These are phyloP conservation scores for Sebastes jordani DNA, from an alignment of 2,797 vertebrate genomes.

Conservation along the genomic window DNA sequence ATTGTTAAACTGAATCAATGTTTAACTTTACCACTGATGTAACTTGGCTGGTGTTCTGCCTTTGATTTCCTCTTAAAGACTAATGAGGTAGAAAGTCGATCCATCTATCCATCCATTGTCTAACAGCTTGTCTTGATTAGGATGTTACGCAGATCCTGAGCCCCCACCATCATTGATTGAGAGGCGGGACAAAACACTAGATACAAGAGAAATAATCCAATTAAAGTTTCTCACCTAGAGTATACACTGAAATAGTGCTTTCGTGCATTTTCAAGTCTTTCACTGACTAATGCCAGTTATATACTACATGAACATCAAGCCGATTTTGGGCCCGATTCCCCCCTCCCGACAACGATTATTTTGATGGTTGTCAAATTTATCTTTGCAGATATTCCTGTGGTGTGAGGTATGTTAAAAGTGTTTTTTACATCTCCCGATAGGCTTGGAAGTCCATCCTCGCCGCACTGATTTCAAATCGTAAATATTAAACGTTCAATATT, in stretches of 20 bases:
- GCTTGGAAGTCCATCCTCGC: too few species aligned
- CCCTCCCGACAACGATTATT: too few species aligned
- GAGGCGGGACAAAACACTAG: neutral
- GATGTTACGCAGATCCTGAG: neutral
- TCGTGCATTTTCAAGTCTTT: neutral
- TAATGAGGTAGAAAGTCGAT: neutral
- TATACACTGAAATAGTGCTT: neutral
- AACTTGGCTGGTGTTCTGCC: neutral
- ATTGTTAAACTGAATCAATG: neutral
- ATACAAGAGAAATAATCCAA: neutral
- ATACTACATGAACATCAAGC: neutral
- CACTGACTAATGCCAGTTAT: neutral
- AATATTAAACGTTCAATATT: too few species aligned
- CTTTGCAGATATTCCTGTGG: too few species aligned
- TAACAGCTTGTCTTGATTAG: neutral
- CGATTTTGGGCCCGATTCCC: too few species aligned
- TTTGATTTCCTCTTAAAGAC: neutral
- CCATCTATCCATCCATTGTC: neutral
- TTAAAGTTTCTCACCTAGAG: neutral
- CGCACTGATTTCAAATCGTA: too few species aligned
- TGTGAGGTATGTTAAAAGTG: too few species aligned
- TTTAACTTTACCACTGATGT: neutral
- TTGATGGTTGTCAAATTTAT: too few species aligned
- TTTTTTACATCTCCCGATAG: too few species aligned
- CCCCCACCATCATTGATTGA: neutral